Conservation (phyloP, 64 coral and sea anemone species). For the Exaiptasia diaphana region DNA sequence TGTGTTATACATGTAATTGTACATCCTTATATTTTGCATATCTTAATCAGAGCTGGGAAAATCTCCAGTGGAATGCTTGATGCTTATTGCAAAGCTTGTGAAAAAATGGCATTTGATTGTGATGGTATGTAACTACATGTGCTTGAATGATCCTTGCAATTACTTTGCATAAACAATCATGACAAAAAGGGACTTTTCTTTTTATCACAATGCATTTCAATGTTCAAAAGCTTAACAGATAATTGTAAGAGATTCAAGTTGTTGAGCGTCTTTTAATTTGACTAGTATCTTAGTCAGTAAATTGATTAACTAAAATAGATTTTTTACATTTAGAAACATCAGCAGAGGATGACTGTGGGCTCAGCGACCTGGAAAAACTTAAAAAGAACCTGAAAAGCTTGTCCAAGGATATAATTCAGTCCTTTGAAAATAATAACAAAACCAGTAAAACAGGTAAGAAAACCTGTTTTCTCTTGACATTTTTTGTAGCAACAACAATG, state of each 20-base stretch:
- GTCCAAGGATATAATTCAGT: neutral
- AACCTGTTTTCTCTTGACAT: no score
- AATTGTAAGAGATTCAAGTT: no score
- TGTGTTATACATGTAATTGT: neutral
- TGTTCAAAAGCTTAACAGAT: no score
- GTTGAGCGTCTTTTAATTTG: no score
- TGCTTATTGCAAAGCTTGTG: slow-evolving; percentile 68
- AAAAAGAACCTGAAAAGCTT: slow-evolving; percentile 51
- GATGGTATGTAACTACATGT: slow-evolving; percentile 57
- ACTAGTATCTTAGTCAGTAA: no score
- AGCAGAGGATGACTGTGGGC: slow-evolving; percentile 59
- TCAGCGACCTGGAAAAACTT: slow-evolving; percentile 69
- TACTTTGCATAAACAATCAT: neutral
- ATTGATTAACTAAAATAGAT: no score
- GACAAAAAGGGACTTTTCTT: no score
- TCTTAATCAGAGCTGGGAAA: slow-evolving; percentile 78
- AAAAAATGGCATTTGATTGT: slow-evolving; percentile 66
- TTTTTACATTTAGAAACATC: no score
- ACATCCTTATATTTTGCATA: neutral
- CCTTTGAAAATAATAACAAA: neutral
- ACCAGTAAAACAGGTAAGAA: neutral
- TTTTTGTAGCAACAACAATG: no score
- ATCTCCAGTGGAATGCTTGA: slow-evolving; percentile 62
- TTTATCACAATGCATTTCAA: no score
- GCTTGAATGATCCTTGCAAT: no score